phyloP scores from a whole-genome alignment of 2,797 vertebrate species.

The Melanotaenia maccullochi region DNA sequence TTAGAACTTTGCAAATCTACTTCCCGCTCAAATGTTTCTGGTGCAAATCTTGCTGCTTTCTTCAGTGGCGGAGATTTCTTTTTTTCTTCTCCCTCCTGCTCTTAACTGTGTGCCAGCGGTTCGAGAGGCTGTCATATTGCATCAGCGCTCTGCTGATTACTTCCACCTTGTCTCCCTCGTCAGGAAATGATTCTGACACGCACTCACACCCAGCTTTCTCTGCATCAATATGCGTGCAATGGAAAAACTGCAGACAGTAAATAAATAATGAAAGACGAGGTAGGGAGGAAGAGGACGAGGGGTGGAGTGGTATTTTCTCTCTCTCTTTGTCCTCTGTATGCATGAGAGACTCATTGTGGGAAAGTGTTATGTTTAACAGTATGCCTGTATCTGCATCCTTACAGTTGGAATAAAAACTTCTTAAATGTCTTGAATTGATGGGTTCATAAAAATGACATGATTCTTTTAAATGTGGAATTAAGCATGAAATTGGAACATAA shows the following conservation, averaged over 20 bases:
- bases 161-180: slow-evolving; percentile 89
- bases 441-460: slow-evolving; percentile 2
- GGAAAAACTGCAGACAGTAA: slow-evolving; percentile 85
- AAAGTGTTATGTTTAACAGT: slow-evolving; percentile 45
- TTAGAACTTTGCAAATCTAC: slow-evolving; percentile 73
- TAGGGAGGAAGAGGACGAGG: slow-evolving; percentile 43
- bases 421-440: not conserved
- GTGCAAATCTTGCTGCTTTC: slow-evolving; percentile 72
- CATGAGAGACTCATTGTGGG: slow-evolving; percentile 52
- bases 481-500: slow-evolving; percentile 28
- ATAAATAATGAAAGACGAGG: slow-evolving; percentile 86
- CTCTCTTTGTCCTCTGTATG: slow-evolving; percentile 63
- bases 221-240: slow-evolving; percentile 86
- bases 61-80: slow-evolving; percentile 73
- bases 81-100: slow-evolving; percentile 71
- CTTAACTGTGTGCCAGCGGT: slow-evolving; percentile 82
- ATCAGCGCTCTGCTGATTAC: slow-evolving; percentile 87
- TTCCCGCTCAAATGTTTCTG: slow-evolving; percentile 69
- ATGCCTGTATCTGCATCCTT: slow-evolving; percentile 26
- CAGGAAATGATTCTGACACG: slow-evolving; percentile 88
- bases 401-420: slow-evolving; percentile 23
- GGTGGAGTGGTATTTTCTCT: slow-evolving; percentile 61
- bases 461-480: not conserved
- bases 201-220: slow-evolving; percentile 84
- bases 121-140: slow-evolving; percentile 84